A percentile compares a stretch with the other conserved stretches of the same genome.
Conservation (phyloP, 2,113 vertebrate genomes). For the Nestor notabilis region DNA sequence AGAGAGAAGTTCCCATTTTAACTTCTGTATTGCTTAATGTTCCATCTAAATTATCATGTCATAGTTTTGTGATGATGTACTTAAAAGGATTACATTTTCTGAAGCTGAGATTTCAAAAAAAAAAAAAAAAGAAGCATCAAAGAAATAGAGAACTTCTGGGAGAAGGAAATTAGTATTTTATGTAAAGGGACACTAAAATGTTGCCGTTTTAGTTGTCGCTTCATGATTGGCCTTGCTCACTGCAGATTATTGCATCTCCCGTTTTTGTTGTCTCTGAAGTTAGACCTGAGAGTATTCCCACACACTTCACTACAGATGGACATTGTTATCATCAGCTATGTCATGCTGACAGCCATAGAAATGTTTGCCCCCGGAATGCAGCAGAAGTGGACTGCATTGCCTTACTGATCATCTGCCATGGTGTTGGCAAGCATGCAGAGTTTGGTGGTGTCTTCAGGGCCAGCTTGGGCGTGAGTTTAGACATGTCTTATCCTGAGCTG, state of each 20-base stretch:
- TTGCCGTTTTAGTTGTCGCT: not conserved
- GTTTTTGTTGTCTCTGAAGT: not conserved
- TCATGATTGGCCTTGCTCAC: not conserved
- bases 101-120: not conserved
- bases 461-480: not conserved
- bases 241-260: not conserved
- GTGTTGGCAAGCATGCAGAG: not conserved
- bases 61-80: not conserved
- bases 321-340: no score
- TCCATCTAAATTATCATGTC: not conserved
- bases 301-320: not conserved
- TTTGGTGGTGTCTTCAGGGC: not conserved
- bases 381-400: rapidly evolving
- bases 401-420: not conserved
- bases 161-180: not conserved
- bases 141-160: not conserved
- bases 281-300: rapidly evolving
- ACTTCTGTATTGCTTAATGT: conserved; percentile 10
- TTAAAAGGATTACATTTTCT: not conserved
- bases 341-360: not conserved
- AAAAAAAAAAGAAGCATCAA: not conserved
- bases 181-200: not conserved
- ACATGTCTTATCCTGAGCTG: not conserved
- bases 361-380: not conserved
- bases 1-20: not conserved